Base-by-base conservation (phyloP, 1,140 invertebrate genomes). In the Drosophila subobscura region DNA sequence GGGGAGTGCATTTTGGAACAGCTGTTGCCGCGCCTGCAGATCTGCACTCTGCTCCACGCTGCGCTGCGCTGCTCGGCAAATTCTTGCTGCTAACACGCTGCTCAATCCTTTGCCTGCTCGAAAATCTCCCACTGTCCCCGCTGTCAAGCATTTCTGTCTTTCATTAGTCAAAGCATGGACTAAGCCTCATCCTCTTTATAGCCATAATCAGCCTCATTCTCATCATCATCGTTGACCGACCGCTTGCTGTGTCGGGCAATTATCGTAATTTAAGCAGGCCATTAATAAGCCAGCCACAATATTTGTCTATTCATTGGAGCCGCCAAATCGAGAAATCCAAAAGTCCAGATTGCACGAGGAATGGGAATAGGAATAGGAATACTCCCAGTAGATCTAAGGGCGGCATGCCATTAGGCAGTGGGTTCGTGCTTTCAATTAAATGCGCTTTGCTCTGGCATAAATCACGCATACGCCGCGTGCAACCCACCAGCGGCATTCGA, bases 281-380 rank as follows among this genome's bases (percentile, higher is more conserved):
- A 80, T 80, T 80, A 80, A 80, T 80, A 80, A 80, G 77, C 59
- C 77, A 80, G 57, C 66, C 77, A 76, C 72, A 80, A 80, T 80
- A 80, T 80, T 80, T 80, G 78, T 76, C 77, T 77, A 77, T 77
- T 80, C 77, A 80, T 72, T 59, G 72, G 42, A 20, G 16, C 16
- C 16, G 37, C 56, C 44, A 79, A 74, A 55, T 65, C 52, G 42
- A 44, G 33, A 52, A 74, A 55, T 59, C 60, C 53, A 6, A 40
- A 76, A 80, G 72, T 70, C 59, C 37, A 51, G 49, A 75, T 75
- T 59, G 27, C 3, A 27, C 27, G 44, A 54, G 44, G 72, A 59
- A 61, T 76, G 16, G 16, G 16, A 20, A 20, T 20, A 20, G 16
- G 16, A 20, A 52, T 52, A 50, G 29, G 16, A 20, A 20, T 60